Percentiles rank a stretch among this genome's conserved stretches.
phyloP scores from a whole-genome alignment of 2,113 vertebrate genomes.

The Gobiocypris rarus region DNA sequence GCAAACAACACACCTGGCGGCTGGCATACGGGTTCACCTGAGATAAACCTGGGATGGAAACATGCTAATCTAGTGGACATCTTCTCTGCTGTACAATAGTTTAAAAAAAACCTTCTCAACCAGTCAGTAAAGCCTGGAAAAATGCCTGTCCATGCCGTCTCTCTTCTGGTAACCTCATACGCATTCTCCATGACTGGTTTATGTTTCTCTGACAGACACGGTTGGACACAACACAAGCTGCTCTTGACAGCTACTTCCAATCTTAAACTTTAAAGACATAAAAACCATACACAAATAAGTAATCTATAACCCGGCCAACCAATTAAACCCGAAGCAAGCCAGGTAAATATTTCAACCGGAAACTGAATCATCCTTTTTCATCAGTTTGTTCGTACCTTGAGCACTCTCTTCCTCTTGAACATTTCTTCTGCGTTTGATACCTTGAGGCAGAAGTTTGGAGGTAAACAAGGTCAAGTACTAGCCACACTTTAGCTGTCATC shows the following conservation, averaged over 20 bases:
- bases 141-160: neutral
- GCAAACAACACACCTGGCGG: constrained; percentile 45
- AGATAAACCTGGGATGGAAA: neutral
- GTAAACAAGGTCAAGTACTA: neutral
- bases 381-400: constrained; percentile 45
- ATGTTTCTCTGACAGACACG: constrained; percentile 46
- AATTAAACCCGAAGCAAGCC: neutral
- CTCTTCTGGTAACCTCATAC: constrained; percentile 50
- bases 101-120: neutral
- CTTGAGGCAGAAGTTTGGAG: neutral
- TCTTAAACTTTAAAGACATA: neutral
- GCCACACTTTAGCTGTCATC: constrained; percentile 10
- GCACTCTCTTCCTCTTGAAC: constrained; percentile 55
- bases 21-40: neutral
- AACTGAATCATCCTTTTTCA: neutral
- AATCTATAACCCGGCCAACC: neutral
- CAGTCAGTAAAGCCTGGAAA: neutral
- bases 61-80: neutral
- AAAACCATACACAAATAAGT: neutral
- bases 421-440: constrained; percentile 30
- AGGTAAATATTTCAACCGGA: neutral
- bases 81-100: neutral
- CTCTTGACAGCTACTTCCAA: constrained; percentile 24
- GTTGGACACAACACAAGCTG: constrained; percentile 28
- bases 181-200: constrained; percentile 31